Evolutionary conservation across 2,113 vertebrate genomes (phyloP), one percentile per base, ranked within the genome.

Genomic region (Xenopus laevis): DNA sequence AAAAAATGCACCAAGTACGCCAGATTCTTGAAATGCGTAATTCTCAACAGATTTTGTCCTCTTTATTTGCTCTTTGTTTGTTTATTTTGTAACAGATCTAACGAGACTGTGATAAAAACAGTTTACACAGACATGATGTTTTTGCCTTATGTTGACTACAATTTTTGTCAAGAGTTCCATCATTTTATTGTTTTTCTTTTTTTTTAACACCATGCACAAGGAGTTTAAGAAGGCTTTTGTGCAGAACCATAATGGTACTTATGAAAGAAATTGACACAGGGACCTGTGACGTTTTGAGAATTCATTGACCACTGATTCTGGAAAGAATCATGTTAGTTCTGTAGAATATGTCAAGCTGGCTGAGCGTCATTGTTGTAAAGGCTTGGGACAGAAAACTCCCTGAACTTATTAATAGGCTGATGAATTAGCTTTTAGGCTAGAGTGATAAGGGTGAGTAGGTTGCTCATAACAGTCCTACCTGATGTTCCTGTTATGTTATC

Each of bases 41-140:
- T 75, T 68, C 73, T 62, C 63, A 68, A 53, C 73, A 68, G 65
- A 75, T 75, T 75, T 60, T 75, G 60, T 75, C 68, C 30, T 44
- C 46, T 75, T 75, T 69, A 75, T 68, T 13, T 23, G 40, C 52
- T 57, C 11, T 13, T 75, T 68, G 60, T 68, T 74, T 68, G 72
- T 68, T 75, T 75, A 68, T 63, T 61, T 27, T 75, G 65, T 68
- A 68, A 69, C 65, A 68, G 50, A 55, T 55, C 65, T 12, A 68
- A 27, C n/a, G 17, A 20, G 15, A 50, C 12, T 50, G 47, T 6
- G 11, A 50, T 50, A 50, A 50, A 50, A 50, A 50, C 47, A 50
- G 47, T 50, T 50, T 50, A 13, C 10, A 50, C 1, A 50, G 2
- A 13, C 47, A 50, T 50, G 47, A 50, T 50, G 47, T 50, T 2